Conservation (phyloP, 1,140 invertebrate species). For the Drosophila neocordata region DNA sequence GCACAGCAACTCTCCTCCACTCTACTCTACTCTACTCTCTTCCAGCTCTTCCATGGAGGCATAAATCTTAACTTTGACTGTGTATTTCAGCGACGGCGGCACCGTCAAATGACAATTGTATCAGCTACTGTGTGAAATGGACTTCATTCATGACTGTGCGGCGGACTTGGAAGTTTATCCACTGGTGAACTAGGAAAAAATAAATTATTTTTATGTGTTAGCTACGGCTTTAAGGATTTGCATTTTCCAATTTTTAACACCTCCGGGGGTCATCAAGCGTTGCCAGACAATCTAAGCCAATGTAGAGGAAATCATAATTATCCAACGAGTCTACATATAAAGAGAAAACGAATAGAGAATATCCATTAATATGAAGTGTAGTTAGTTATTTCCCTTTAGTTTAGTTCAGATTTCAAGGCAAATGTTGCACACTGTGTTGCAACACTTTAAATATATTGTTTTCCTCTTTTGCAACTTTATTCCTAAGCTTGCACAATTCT, state of each 20-base stretch:
- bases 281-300: slow-evolving; percentile 33
- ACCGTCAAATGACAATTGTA: slow-evolving; percentile 80
- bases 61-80: slow-evolving; percentile 70
- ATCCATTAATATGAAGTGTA: background rate
- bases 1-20: slow-evolving; percentile 37
- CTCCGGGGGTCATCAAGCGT: slow-evolving; percentile 80
- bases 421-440: too few relatives aligned
- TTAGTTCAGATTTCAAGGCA: too few relatives aligned
- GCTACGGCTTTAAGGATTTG: slow-evolving; percentile 53
- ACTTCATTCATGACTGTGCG: slow-evolving; percentile 38
- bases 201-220: slow-evolving; percentile 78
- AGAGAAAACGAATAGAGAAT: background rate
- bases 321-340: background rate
- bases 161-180: slow-evolving; percentile 64
- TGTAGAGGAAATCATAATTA: slow-evolving; percentile 65
- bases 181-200: slow-evolving; percentile 53
- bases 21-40: background rate
- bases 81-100: slow-evolving; percentile 37
- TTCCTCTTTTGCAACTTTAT: too few relatives aligned
- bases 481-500: background rate
- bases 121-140: slow-evolving; percentile 73
- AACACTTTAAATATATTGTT: too few relatives aligned
- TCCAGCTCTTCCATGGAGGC: slow-evolving; percentile 19
- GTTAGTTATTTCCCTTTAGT: too few relatives aligned
- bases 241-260: slow-evolving; percentile 82